Percentiles rank a stretch among this genome's conserved stretches.
phyloP scores from a whole-genome alignment of 2,797 vertebrate genomes.

The Platyrinchus mystaceus region DNA sequence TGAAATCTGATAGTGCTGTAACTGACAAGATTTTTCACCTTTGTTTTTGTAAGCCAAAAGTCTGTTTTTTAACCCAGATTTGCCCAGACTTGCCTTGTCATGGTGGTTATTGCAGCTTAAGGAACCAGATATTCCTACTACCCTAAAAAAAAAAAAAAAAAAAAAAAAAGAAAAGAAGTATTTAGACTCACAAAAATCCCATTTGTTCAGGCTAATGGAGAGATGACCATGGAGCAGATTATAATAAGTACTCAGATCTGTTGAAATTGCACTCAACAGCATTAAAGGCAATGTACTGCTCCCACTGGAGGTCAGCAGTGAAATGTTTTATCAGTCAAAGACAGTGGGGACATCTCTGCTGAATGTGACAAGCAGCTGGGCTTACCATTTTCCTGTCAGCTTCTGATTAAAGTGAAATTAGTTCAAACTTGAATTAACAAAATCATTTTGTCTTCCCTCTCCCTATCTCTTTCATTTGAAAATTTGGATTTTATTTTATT shows the following conservation, averaged over 20 bases:
- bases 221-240: neutral
- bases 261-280: neutral
- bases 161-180: neutral
- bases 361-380: slow-evolving; percentile 6
- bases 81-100: neutral
- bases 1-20: slow-evolving; percentile 13
- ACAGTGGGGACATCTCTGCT: slow-evolving; percentile 6
- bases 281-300: slow-evolving; percentile 35
- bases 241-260: slow-evolving; percentile 1
- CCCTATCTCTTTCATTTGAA: neutral
- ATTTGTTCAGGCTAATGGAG: slow-evolving; percentile 42
- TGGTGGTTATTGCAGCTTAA: neutral
- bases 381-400: slow-evolving; percentile 5
- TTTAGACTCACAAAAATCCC: neutral
- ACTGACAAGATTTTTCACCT: slow-evolving; percentile 1
- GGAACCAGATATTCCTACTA: neutral
- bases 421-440: slow-evolving; percentile 27
- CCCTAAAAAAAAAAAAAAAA: neutral
- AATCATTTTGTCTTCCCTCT: slow-evolving; percentile 30
- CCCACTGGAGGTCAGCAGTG: slow-evolving; percentile 37
- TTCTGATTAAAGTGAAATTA: slow-evolving; percentile 60
- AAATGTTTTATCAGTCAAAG: slow-evolving; percentile 57
- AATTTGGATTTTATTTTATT: slow-evolving; percentile 8
- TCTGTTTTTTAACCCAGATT: neutral
- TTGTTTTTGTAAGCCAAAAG: neutral